These are phyloP conservation scores for Chrysogorgia sp. DNA, from an alignment of 92 coral and sea anemone species.

Conservation along the genomic window DNA sequence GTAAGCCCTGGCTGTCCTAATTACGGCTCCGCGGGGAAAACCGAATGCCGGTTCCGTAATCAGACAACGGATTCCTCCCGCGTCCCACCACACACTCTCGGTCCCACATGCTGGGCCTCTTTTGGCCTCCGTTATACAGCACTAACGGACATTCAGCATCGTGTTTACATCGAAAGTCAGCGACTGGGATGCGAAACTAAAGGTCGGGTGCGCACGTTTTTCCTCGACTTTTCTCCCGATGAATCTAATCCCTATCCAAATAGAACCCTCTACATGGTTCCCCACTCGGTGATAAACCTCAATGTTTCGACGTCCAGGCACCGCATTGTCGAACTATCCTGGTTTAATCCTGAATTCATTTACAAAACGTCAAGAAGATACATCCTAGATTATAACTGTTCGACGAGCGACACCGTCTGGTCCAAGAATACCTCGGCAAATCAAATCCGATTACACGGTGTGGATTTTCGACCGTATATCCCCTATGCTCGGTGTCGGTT, in stretches of 20 bases:
- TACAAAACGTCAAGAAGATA: not conserved
- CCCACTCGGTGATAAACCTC: not conserved
- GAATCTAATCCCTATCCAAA: not conserved
- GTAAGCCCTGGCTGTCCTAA: not conserved
- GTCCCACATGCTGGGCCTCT: not conserved
- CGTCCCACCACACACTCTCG: not conserved
- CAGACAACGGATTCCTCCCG: not conserved
- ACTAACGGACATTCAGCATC: not conserved
- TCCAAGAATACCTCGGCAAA: not conserved
- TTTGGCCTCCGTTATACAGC: not conserved
- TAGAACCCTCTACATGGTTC: not conserved
- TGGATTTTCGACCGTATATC: constrained; percentile 1
- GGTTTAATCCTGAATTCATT: not conserved
- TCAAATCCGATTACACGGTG: not conserved
- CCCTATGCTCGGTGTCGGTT: constrained; percentile 16
- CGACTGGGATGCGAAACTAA: not conserved
- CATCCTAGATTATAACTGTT: constrained; percentile 2
- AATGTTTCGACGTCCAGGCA: not conserved
- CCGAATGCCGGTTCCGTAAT: not conserved
- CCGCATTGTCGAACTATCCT: not conserved
- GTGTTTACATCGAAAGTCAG: not conserved
- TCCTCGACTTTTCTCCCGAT: not conserved
- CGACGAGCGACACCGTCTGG: not conserved
- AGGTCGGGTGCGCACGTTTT: not conserved
- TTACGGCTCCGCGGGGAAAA: not conserved